Conservation (phyloP, 2,113 vertebrate genomes). For the Pandion haliaetus region DNA sequence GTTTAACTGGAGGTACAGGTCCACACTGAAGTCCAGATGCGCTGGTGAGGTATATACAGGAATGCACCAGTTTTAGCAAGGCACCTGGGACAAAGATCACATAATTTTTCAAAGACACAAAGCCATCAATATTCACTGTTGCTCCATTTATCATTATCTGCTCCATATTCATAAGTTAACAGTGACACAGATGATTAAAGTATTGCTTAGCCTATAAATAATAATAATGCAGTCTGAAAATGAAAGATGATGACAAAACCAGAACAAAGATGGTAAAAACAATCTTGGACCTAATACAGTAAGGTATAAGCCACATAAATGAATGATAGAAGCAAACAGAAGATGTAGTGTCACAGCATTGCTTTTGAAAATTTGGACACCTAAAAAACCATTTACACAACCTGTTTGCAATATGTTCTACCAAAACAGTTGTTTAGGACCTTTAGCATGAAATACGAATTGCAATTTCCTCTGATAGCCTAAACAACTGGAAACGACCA, state of each 20-base stretch:
- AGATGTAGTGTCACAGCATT: not conserved
- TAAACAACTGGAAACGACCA: not conserved
- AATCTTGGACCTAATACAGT: not conserved
- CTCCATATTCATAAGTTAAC: conserved; percentile 67
- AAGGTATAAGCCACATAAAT: not conserved
- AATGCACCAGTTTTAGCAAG: conserved; percentile 1
- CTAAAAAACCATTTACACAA: not conserved
- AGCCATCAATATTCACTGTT: conserved; percentile 63
- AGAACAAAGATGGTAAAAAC: conserved; percentile 40
- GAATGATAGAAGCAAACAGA: not conserved
- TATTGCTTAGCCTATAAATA: conserved; percentile 66
- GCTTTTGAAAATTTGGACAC: not conserved
- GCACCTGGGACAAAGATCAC: conserved; percentile 39
- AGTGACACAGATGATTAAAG: conserved; percentile 68
- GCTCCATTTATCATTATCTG: conserved; percentile 62
- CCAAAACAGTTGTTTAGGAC: not conserved
- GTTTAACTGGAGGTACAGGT: not conserved
- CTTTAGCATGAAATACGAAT: not conserved
- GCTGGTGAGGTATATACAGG: not conserved
- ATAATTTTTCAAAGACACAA: conserved; percentile 32
- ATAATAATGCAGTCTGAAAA: conserved; percentile 58
- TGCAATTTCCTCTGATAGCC: not conserved
- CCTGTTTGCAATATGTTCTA: not conserved
- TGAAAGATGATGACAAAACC: conserved; percentile 52
- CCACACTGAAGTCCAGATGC: not conserved